A percentile compares a stretch with the other conserved stretches of the same genome.
Conservation (phyloP, 2,797 vertebrate genomes). For the Hypotaenidia philippensis region DNA sequence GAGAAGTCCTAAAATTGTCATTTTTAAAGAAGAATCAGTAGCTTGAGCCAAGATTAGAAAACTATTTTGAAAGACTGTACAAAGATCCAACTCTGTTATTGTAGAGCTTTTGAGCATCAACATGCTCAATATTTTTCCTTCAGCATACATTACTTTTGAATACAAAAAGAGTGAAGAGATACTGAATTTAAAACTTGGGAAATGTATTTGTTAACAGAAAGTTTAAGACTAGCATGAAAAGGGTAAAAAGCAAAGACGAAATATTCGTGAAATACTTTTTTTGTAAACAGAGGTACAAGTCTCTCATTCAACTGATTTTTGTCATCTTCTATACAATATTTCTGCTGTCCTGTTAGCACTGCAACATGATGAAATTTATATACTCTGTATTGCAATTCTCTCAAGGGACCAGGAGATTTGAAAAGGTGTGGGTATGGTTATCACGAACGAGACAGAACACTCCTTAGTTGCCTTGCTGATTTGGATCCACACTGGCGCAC, state of each 20-base stretch:
- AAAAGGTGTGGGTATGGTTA: background rate
- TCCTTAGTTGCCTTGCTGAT: background rate
- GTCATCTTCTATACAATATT: background rate
- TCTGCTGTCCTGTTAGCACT: background rate
- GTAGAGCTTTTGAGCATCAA: background rate
- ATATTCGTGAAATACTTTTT: background rate
- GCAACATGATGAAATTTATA: background rate
- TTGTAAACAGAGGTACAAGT: background rate
- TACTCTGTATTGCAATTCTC: fast-evolving
- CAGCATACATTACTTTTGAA: background rate
- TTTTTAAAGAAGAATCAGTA: background rate
- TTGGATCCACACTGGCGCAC: background rate
- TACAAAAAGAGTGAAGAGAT: background rate
- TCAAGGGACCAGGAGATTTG: background rate
- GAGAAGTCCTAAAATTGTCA: background rate
- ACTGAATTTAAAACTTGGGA: background rate
- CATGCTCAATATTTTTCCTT: background rate
- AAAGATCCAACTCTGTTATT: background rate
- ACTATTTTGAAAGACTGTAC: background rate
- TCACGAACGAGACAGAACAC: background rate
- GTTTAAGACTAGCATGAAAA: background rate
- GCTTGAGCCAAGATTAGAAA: background rate
- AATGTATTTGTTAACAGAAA: background rate
- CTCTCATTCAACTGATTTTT: background rate
- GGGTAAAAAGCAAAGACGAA: background rate